A percentile compares a stretch with the other conserved stretches of the same genome.
Conservation (phyloP, 2,888 invertebrate species). For the Parascotia fuliginaria region DNA sequence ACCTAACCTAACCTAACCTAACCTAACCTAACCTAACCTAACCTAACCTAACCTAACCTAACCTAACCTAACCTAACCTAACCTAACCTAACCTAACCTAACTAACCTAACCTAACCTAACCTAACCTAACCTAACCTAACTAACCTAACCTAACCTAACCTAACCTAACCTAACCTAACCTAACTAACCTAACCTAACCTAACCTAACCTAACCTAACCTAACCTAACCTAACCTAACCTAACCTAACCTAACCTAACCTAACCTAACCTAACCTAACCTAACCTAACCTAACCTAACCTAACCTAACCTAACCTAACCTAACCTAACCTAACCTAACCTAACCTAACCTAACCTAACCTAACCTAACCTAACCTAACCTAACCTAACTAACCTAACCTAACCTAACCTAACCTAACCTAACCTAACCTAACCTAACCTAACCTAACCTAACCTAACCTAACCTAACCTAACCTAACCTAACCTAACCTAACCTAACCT, state of each 20-base stretch:
- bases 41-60: constrained; percentile 26
- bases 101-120: constrained; percentile 35
- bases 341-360: constrained; percentile 19
- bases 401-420: too few species aligned
- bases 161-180: constrained; percentile 30
- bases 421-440: too few species aligned
- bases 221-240: constrained; percentile 29
- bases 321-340: constrained; percentile 21
- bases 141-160: constrained; percentile 33
- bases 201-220: constrained; percentile 38
- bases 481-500: too few species aligned
- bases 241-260: constrained; percentile 17
- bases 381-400: too few species aligned
- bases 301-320: constrained; percentile 4
- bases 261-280: constrained; percentile 21
- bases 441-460: too few species aligned
- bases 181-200: constrained; percentile 32
- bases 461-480: too few species aligned
- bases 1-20: constrained; percentile 26
- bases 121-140: constrained; percentile 21
- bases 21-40: constrained; percentile 34
- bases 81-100: constrained; percentile 22
- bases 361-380: too few species aligned
- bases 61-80: constrained; percentile 27
- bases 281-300: constrained; percentile 15